Base-by-base conservation (phyloP, 2,113 vertebrate genomes). In the Penelope pileata region DNA sequence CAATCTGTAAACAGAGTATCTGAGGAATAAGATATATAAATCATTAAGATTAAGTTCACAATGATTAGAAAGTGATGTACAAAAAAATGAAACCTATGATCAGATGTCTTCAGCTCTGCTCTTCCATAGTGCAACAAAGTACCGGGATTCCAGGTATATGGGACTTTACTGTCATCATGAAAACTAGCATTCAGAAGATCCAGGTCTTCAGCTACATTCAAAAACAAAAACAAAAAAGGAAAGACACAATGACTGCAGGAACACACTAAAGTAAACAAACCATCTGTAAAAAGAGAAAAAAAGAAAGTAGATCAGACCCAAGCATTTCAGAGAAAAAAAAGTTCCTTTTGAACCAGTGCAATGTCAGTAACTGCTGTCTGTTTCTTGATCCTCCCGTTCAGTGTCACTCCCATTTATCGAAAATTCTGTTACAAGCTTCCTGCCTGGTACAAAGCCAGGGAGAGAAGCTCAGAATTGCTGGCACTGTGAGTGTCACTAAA, bases 51-150 rank as follows among this genome's bases (percentile, higher is more conserved):
- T 66, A 64, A n/a, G 38, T 89, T 79, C 72, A 53, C 79, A 78
- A n/a, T 53, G 14, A 86, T 63, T 67, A 83, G 66, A 75, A 81
- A 83, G 13, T 4, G 50, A 81, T 13, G 72, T 21, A 76, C 73
- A 85, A 54, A 91, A 23, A 86, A 97, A 40, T 45, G 92, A 89
- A 94, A 99, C 99, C 99, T 99, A 68, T 99, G 99, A 97, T 99
- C 99, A 32, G 99, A 99, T 21, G 99, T 99, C 97, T 99, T 99
- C 18, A 99, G 98, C 96, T 99, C 99, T 15, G 99, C 99, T 92
- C 99, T 98, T 96, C 99, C 98, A 0, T 99, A 99, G 95, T 99
- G 99, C 94, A 99, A 98, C 90, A 99, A 97, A 48, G 97, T 98
- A 58, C 99, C 99, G 67, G 99, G 98, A 75, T 96, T 99, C 99